A percentile compares a stretch with the other conserved stretches of the same genome.
Evolutionary conservation across 1,140 invertebrate genomes (phyloP).

Genomic region (Ganaspis sp.): DNA sequence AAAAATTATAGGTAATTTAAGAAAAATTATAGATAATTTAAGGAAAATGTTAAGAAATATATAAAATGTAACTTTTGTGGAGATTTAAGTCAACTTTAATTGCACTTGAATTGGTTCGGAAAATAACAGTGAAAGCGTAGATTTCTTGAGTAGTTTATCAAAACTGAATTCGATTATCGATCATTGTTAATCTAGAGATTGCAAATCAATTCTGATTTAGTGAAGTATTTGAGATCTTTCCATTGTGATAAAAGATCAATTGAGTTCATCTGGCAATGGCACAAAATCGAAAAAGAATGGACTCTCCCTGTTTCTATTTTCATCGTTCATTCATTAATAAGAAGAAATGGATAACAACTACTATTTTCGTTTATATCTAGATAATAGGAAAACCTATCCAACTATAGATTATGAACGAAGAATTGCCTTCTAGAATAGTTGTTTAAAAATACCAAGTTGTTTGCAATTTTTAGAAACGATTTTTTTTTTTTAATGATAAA

Average conservation of each 20-base stretch:
- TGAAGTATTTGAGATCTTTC: background rate
- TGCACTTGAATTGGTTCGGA: background rate
- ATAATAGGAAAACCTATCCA: too few species aligned
- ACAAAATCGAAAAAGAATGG: background rate
- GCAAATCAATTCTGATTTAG: background rate
- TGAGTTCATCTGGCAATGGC: background rate
- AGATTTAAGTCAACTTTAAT: background rate
- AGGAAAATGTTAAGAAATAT: too few species aligned
- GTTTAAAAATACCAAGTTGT: too few species aligned
- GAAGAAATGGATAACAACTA: background rate
- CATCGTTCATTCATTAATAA: background rate
- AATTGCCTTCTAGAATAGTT: too few species aligned
- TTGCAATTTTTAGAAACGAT: too few species aligned
- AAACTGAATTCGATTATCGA: background rate
- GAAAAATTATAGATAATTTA: too few species aligned
- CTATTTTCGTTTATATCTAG: background rate
- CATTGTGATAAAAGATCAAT: conserved; percentile 2
- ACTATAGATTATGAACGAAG: too few species aligned
- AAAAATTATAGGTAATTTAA: too few species aligned
- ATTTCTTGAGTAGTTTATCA: conserved; percentile 3
- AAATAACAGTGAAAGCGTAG: background rate
- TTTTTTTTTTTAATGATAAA: too few species aligned
- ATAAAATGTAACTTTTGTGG: too few species aligned
- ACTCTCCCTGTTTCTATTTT: conserved; percentile 7
- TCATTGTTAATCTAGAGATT: background rate